A percentile compares a stretch with the other conserved stretches of the same genome.
phyloP scores from a whole-genome alignment of 1,140 invertebrate species.

The Pseudomyrmex flavicornis region DNA sequence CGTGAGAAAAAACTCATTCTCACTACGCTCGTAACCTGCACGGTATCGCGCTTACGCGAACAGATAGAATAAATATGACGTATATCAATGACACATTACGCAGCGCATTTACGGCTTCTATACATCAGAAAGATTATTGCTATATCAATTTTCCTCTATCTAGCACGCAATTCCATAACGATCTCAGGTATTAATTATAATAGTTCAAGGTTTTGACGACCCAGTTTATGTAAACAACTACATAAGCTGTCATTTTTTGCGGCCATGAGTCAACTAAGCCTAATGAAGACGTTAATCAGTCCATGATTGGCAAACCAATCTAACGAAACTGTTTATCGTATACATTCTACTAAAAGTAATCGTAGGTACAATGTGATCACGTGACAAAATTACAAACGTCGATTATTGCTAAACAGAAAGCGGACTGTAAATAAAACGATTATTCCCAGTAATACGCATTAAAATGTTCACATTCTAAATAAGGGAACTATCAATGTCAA shows the following conservation, averaged over 20 bases:
- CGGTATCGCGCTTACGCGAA: neutral
- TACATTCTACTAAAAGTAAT: neutral
- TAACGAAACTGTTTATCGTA: neutral
- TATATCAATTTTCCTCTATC: constrained; percentile 30
- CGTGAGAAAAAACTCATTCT: constrained; percentile 24
- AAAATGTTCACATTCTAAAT: constrained; percentile 23
- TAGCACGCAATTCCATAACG: constrained; percentile 22
- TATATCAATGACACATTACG: constrained; percentile 29
- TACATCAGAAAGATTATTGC: constrained; percentile 29
- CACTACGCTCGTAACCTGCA: neutral
- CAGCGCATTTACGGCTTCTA: neutral
- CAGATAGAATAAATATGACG: constrained; percentile 64
- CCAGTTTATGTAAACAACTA: constrained; percentile 26
- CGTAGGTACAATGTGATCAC: neutral
- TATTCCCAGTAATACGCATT: neutral
- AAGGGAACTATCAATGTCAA: constrained; percentile 5
- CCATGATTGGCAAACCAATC: constrained; percentile 14
- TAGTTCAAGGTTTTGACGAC: constrained; percentile 4
- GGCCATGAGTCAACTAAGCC: neutral
- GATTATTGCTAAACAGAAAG: neutral
- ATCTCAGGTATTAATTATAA: constrained; percentile 43
- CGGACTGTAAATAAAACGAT: neutral
- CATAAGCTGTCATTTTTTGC: neutral
- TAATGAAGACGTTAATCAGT: constrained; percentile 36
- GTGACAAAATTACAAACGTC: neutral